Conservation (phyloP, 2,113 vertebrate genomes). For the Scolopax mira region DNA sequence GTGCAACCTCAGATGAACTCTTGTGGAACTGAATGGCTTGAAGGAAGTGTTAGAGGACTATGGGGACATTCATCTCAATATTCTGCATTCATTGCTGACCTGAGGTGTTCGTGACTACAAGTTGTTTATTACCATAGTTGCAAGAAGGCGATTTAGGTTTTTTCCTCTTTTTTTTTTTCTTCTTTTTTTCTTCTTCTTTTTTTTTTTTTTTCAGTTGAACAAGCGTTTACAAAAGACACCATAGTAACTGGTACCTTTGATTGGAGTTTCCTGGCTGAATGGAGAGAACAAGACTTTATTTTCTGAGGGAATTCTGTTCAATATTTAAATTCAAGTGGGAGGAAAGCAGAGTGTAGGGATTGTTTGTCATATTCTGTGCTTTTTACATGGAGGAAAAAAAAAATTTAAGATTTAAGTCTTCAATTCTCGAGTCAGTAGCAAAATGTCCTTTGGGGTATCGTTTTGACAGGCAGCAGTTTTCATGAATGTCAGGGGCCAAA, state of each 20-base stretch:
- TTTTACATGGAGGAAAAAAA: background rate
- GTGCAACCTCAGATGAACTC: conserved; percentile 50
- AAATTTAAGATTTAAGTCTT: background rate
- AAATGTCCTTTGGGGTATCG: too few species aligned
- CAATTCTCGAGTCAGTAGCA: background rate
- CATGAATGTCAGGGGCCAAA: background rate
- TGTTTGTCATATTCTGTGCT: background rate
- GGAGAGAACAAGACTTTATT: background rate
- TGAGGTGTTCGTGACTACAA: background rate
- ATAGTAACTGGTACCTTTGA: conserved; percentile 8
- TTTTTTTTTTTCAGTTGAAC: background rate
- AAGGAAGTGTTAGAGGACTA: conserved; percentile 23
- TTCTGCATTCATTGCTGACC: conserved; percentile 24
- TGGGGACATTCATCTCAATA: conserved; percentile 7
- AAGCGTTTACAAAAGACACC: conserved; percentile 48
- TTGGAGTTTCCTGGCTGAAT: conserved; percentile 1
- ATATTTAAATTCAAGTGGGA: background rate
- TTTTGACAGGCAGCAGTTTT: background rate
- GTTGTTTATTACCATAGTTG: conserved; percentile 3
- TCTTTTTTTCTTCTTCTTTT: background rate
- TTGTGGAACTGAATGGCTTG: conserved; percentile 45
- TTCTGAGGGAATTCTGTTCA: background rate
- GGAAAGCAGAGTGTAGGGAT: background rate
- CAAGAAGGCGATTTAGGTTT: background rate
- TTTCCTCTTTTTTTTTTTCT: background rate